Percentiles rank a stretch among this genome's conserved stretches.
These are phyloP conservation scores for Drosophila multiciliata DNA, from an alignment of 2,888 invertebrate species.

Conservation along the genomic window DNA sequence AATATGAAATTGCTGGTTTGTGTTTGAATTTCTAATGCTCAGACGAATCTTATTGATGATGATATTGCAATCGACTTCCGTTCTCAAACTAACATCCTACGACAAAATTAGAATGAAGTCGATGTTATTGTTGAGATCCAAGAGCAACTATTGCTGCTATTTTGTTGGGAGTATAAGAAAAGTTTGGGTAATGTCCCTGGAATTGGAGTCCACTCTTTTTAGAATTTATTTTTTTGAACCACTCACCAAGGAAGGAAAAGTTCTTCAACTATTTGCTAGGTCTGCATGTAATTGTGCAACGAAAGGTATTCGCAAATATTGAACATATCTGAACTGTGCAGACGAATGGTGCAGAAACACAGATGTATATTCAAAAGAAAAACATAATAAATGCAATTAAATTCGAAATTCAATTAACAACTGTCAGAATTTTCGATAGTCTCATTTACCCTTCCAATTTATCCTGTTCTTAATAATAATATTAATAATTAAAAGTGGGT, in stretches of 20 bases:
- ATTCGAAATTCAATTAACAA: constrained; percentile 32
- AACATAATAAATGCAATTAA: constrained; percentile 30
- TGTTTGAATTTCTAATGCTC: neutral
- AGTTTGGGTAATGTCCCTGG: neutral
- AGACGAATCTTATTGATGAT: neutral
- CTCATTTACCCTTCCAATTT: neutral
- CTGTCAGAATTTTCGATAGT: neutral
- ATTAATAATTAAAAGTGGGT: neutral
- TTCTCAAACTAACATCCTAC: neutral
- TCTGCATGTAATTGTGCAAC: neutral
- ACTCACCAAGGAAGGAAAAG: neutral
- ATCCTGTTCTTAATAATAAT: neutral
- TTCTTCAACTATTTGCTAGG: neutral
- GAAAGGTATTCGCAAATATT: neutral
- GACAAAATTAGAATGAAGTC: neutral
- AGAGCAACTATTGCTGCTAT: neutral
- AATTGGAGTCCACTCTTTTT: neutral
- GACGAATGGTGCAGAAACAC: neutral
- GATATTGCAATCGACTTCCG: neutral
- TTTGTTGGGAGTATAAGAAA: neutral
- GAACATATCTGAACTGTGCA: neutral
- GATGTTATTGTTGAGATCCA: neutral
- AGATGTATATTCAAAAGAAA: constrained; percentile 10
- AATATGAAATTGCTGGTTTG: neutral
- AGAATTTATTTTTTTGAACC: neutral